These are phyloP conservation scores for Plusia festucae DNA, from an alignment of 2,888 invertebrate genomes.

Conservation along the genomic window DNA sequence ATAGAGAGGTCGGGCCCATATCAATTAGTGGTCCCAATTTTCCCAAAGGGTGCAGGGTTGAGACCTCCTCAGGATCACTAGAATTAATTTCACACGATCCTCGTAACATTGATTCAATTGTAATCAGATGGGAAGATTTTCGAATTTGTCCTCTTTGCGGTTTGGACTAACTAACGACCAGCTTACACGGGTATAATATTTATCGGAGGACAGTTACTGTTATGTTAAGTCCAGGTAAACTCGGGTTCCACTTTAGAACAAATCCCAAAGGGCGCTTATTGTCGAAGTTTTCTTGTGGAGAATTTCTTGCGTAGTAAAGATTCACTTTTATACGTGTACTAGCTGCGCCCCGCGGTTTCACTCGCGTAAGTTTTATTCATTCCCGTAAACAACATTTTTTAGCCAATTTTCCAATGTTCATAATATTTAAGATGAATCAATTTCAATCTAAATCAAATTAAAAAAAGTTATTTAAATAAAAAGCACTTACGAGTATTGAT, in stretches of 20 bases:
- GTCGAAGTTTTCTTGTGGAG: not conserved
- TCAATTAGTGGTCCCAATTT: constrained; percentile 41
- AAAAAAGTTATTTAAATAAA: too few species aligned
- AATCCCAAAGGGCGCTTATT: not conserved
- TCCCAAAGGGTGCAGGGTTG: constrained; percentile 24
- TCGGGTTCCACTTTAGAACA: not conserved
- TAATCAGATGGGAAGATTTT: constrained; percentile 42
- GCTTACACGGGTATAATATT: not conserved
- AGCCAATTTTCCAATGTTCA: too few species aligned
- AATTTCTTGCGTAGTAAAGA: not conserved
- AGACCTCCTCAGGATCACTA: constrained; percentile 9
- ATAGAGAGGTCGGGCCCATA: constrained; percentile 42
- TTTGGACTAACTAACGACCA: not conserved
- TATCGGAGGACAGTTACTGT: not conserved
- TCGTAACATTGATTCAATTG: constrained; percentile 42
- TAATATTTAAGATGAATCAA: too few species aligned
- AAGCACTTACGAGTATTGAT: too few species aligned
- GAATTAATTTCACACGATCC: constrained; percentile 49
- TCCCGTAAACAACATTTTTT: too few species aligned
- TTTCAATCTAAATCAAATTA: too few species aligned
- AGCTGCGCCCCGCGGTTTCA: too few species aligned
- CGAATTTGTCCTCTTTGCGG: constrained; percentile 39
- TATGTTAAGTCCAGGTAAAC: not conserved
- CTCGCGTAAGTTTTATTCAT: too few species aligned
- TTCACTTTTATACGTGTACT: not conserved